Evolutionary conservation across 2,797 vertebrate genomes (phyloP), one percentile per base, ranked within the genome.

Genomic region (Characodon lateralis): DNA sequence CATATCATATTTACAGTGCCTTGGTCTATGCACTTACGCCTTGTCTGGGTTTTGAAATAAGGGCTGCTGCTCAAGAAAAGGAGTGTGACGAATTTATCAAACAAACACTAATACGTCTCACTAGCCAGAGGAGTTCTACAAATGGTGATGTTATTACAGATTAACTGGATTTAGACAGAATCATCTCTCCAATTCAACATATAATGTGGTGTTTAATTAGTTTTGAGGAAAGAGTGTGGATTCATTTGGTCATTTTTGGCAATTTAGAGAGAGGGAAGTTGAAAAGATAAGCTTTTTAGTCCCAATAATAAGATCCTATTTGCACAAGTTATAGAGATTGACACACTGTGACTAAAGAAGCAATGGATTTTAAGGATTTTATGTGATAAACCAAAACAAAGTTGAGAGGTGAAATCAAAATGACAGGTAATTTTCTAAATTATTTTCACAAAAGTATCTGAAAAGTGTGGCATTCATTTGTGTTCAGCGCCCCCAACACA

Each of bases 21-120:
- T 79, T 46, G 70, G 53, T 73, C 82, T 65, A 51, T 68, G 50
- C 43, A 73, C 63, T 73, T 76, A 63, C 61, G 72, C 78, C 78
- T 77, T 80, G 61, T 74, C 70, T 80, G 78, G 35, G 53, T 56
- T 31, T 13, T 73, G 83, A 88, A 89, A 89, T 72, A 72, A 20
- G 74, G 85, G 65, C 78, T 74, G 80, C 39, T 68, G 69, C 73
- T 69, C 28, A 26, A 79, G 76, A 69, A 79, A 59, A 77, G 51
- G 79, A 70, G 46, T 65, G 46, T 48, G 50, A 55, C 13, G 39
- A 39, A 78, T 80, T 79, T 82, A 56, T 78, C 63, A 74, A 66
- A 76, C 63, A 73, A 61, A 76, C 50, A 56, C 50, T 50, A 41
- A 73, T 28, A 43, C 28, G 61, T 35, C 51, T 53, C 66, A 2